phyloP scores from a whole-genome alignment of 1,140 invertebrate species.

The Agrypnia vestita region DNA sequence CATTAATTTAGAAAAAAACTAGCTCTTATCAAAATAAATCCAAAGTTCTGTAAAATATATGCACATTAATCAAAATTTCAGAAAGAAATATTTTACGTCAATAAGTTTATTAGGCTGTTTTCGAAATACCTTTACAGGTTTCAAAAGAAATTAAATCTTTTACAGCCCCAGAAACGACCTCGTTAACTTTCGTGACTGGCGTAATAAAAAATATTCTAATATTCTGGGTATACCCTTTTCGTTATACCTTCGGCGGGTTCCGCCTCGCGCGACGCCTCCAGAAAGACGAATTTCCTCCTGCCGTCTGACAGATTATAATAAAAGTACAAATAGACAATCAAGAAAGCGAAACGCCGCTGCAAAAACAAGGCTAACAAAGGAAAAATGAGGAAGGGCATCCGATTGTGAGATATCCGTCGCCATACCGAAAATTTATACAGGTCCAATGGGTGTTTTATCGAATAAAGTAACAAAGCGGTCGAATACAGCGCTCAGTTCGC shows the following conservation, averaged over 20 bases:
- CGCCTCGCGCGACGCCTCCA: background rate
- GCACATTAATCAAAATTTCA: no score
- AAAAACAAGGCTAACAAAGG: background rate
- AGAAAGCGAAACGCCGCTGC: background rate
- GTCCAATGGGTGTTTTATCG: background rate
- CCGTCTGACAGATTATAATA: conserved; percentile 3
- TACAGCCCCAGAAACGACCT: background rate
- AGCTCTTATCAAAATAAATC: no score
- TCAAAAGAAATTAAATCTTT: background rate
- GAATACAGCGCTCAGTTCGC: no score
- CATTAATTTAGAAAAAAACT: no score
- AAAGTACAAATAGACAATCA: conserved; percentile 13
- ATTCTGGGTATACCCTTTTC: conserved; percentile 16
- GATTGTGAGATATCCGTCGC: background rate
- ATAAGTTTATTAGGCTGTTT: no score
- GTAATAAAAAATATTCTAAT: conserved; percentile 8
- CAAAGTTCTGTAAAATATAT: no score
- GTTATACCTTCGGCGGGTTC: background rate
- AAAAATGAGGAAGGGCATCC: background rate
- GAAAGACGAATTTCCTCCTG: conserved; percentile 23
- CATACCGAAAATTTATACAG: background rate
- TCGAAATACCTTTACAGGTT: no score
- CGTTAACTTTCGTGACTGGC: conserved; percentile 20
- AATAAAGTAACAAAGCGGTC: no score
- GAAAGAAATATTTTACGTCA: no score